Evolutionary conservation across 1,140 invertebrate genomes (phyloP).

Genomic region (Sesamia nonagrioides): DNA sequence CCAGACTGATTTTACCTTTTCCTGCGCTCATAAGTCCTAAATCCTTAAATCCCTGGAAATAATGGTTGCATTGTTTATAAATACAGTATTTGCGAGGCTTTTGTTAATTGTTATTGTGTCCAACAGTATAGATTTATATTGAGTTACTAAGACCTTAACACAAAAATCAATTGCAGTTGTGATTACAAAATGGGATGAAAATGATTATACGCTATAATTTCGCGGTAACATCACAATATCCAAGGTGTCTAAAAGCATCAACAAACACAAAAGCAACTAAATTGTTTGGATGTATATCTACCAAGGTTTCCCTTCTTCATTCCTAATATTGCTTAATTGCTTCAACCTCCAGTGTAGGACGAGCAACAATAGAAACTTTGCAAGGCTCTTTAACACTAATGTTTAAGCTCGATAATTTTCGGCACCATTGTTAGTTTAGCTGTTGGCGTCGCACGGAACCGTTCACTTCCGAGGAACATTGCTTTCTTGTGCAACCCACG

Average conservation of each 20-base stretch:
- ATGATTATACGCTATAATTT: slow-evolving; percentile 3
- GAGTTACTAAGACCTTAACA: background rate
- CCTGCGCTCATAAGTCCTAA: slow-evolving; percentile 47
- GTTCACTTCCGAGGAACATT: slow-evolving; percentile 71
- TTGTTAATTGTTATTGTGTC: slow-evolving; percentile 52
- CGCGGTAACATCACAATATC: slow-evolving; percentile 25
- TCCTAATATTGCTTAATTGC: slow-evolving; percentile 79
- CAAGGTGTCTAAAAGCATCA: slow-evolving; percentile 31
- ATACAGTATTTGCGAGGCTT: slow-evolving; percentile 62
- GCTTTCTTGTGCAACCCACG: slow-evolving; percentile 65
- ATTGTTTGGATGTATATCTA: slow-evolving; percentile 67
- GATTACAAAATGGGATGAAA: slow-evolving; percentile 9
- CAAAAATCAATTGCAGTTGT: slow-evolving; percentile 24
- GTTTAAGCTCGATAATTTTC: slow-evolving; percentile 68
- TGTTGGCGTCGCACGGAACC: slow-evolving; percentile 67
- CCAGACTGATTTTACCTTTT: slow-evolving; percentile 48
- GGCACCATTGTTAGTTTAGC: slow-evolving; percentile 68
- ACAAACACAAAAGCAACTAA: slow-evolving; percentile 47
- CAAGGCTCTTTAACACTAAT: slow-evolving; percentile 67
- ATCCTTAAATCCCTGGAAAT: slow-evolving; percentile 59
- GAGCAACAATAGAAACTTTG: slow-evolving; percentile 75
- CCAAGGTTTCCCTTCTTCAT: slow-evolving; percentile 76
- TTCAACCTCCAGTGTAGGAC: slow-evolving; percentile 66
- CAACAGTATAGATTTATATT: background rate
- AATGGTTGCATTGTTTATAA: slow-evolving; percentile 62